phyloP scores from a whole-genome alignment of 2,113 vertebrate species.

The Lampris incognitus region DNA sequence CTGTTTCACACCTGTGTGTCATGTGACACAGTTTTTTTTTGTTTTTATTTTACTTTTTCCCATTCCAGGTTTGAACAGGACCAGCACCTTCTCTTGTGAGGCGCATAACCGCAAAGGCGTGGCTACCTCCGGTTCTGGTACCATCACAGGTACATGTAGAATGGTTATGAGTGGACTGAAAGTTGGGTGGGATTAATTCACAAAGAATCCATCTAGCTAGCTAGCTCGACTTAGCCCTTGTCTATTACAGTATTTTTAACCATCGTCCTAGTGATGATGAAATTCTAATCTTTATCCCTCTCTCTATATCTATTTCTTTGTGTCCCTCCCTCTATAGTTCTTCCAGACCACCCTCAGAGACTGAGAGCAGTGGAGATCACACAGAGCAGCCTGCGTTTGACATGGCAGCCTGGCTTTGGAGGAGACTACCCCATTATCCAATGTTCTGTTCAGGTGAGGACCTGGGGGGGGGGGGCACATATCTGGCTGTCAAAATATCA shows the following conservation, averaged over 20 bases:
- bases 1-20: slow-evolving; percentile 19
- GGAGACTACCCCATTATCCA: slow-evolving; percentile 83
- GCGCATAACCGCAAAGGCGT: slow-evolving; percentile 89
- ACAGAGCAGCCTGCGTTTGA: slow-evolving; percentile 76
- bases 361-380: slow-evolving; percentile 75
- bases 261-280: too few species aligned
- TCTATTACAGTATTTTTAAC: not conserved
- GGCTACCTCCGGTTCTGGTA: slow-evolving; percentile 86
- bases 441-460: slow-evolving; percentile 88
- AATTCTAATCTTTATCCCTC: not conserved
- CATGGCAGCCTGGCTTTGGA: slow-evolving; percentile 86
- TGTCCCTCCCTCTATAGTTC: slow-evolving; percentile 72
- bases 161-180: too few species aligned
- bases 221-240: not conserved
- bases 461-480: not conserved
- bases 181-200: too few species aligned
- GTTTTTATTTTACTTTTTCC: not conserved
- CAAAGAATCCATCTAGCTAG: too few species aligned
- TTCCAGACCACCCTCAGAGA: slow-evolving; percentile 80
- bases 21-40: not conserved
- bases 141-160: slow-evolving; percentile 83
- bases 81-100: slow-evolving; percentile 89
- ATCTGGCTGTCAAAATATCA: not conserved
- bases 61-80: slow-evolving; percentile 85
- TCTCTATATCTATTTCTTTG: not conserved